Evolutionary conservation across 2,888 invertebrate species (phyloP).

Genomic region (Pachliopta kotzebuea): DNA sequence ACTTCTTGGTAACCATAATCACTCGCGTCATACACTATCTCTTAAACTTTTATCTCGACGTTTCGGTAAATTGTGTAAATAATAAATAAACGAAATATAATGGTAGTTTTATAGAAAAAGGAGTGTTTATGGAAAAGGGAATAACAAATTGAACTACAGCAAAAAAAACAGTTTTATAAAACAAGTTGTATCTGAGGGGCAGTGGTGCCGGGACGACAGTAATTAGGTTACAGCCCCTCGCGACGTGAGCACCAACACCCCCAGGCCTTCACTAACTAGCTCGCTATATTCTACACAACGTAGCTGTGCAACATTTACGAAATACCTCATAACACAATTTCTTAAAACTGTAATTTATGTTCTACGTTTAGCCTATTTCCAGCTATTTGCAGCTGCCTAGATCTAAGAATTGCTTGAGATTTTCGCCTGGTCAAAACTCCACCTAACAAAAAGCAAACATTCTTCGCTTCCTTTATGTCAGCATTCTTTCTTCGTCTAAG

Average conservation of each 20-base stretch:
- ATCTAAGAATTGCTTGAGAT: too few species aligned
- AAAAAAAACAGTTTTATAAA: background rate
- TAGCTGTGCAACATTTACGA: conserved; percentile 39
- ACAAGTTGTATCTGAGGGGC: conserved; percentile 33
- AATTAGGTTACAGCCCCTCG: conserved; percentile 51
- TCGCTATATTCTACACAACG: conserved; percentile 45
- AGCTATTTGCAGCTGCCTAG: too few species aligned
- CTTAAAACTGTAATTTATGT: background rate
- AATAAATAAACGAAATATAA: too few species aligned
- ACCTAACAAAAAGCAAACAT: too few species aligned
- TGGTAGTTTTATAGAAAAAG: background rate
- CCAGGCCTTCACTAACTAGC: conserved; percentile 44
- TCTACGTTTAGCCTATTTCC: too few species aligned
- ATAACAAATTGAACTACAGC: background rate
- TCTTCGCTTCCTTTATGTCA: too few species aligned
- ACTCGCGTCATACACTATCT: too few species aligned
- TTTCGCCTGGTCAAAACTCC: too few species aligned
- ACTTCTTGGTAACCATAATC: too few species aligned
- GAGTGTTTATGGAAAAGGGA: background rate
- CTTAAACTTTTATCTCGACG: too few species aligned
- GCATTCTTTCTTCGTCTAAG: too few species aligned
- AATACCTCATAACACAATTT: conserved; percentile 4
- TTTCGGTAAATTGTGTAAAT: too few species aligned
- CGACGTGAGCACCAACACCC: conserved; percentile 45
- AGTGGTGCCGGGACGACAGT: conserved; percentile 37